These are phyloP conservation scores for Volucella inanis DNA, from an alignment of 2,888 invertebrate species.

Conservation along the genomic window DNA sequence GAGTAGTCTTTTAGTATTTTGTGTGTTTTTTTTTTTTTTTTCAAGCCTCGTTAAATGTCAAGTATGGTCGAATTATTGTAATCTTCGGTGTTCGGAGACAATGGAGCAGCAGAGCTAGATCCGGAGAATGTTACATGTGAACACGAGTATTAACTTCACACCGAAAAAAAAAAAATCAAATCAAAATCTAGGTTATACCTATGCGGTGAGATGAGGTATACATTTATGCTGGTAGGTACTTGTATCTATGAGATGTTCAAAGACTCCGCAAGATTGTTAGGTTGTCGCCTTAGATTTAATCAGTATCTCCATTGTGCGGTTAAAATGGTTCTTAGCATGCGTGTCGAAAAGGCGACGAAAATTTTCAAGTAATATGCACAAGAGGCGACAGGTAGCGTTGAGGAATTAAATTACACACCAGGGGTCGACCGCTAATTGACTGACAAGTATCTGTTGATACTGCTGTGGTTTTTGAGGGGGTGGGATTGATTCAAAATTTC, in stretches of 20 bases:
- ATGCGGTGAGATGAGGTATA: conserved; percentile 17
- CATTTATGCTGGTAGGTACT: no score
- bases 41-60: conserved; percentile 67
- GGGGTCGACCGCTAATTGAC: no score
- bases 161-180: background rate
- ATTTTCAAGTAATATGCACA: conserved; percentile 29
- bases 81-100: conserved; percentile 22
- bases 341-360: conserved; percentile 68
- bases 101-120: conserved; percentile 21
- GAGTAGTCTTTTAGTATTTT: background rate
- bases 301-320: conserved; percentile 44
- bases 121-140: conserved; percentile 19
- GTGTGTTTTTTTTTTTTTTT: background rate
- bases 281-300: conserved; percentile 63
- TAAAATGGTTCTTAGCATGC: conserved; percentile 57
- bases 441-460: no score
- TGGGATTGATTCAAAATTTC: no score
- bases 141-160: conserved; percentile 6
- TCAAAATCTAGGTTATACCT: conserved; percentile 35
- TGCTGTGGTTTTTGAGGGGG: no score
- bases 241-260: conserved; percentile 5
- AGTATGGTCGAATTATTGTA: conserved; percentile 37
- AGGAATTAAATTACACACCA: no score
- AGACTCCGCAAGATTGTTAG: conserved; percentile 43
- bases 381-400: no score